Percentiles rank a stretch among this genome's conserved stretches.
Conservation (phyloP, 2,113 vertebrate genomes). For the Coturnix japonica region DNA sequence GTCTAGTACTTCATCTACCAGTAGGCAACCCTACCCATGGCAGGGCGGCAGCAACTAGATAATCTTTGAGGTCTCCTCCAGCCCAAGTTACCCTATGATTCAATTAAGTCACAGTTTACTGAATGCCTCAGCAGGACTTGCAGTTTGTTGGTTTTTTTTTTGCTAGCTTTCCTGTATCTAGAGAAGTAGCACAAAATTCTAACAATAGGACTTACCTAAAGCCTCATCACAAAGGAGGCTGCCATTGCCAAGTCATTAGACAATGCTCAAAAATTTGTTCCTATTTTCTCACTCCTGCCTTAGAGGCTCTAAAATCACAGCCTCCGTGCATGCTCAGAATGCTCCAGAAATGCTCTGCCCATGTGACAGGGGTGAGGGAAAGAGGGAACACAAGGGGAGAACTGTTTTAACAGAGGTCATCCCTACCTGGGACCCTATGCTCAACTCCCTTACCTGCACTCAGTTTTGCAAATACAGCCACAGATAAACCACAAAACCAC, state of each 20-base stretch:
- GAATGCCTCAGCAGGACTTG: accelerated
- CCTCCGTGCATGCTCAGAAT: accelerated
- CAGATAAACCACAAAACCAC: not conserved
- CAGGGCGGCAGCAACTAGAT: too few relatives aligned
- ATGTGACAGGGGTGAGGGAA: not conserved
- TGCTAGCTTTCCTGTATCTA: not conserved
- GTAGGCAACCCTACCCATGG: too few relatives aligned
- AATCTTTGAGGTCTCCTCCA: too few relatives aligned
- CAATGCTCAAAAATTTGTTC: not conserved
- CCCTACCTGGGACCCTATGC: not conserved
- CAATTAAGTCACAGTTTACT: not conserved
- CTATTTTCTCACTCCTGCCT: not conserved
- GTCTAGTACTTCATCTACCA: too few relatives aligned
- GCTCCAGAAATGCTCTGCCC: not conserved
- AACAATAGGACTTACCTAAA: not conserved
- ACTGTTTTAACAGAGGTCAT: not conserved
- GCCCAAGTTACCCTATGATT: too few relatives aligned
- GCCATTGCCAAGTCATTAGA: not conserved
- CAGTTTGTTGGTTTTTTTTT: not conserved
- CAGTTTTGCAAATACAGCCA: not conserved
- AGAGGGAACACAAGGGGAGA: too few relatives aligned
- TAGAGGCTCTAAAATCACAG: not conserved
- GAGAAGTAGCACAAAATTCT: not conserved
- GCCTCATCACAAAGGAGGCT: not conserved
- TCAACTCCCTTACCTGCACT: not conserved